Evolutionary conservation across 2,888 invertebrate genomes (phyloP).

Genomic region (Ernsta delagoae): DNA sequence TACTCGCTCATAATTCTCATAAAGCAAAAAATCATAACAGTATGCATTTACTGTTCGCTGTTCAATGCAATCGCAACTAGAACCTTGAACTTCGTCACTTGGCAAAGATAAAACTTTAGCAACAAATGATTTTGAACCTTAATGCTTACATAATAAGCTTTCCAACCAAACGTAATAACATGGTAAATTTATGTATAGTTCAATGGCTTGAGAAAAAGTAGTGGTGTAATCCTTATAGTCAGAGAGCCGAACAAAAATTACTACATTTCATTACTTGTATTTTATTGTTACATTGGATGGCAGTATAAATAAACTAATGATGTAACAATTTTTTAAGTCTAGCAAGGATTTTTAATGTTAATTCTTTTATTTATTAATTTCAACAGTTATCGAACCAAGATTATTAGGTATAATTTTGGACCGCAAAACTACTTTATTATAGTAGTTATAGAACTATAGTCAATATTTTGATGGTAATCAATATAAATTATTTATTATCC

Average conservation of each 20-base stretch:
- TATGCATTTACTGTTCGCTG: slow-evolving; percentile 17
- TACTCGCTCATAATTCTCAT: background rate
- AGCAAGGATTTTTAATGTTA: too few species aligned
- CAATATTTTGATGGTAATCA: too few species aligned
- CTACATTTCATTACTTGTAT: too few species aligned
- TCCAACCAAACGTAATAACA: background rate
- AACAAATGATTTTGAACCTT: slow-evolving; percentile 32
- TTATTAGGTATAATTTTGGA: too few species aligned
- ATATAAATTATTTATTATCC: too few species aligned
- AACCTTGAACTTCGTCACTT: slow-evolving; percentile 43
- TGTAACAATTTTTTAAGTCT: too few species aligned
- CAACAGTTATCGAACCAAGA: too few species aligned
- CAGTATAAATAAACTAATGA: too few species aligned
- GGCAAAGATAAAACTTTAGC: slow-evolving; percentile 6
- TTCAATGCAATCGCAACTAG: slow-evolving; percentile 26
- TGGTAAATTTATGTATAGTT: slow-evolving; percentile 39
- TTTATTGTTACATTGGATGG: too few species aligned
- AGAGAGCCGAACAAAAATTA: background rate
- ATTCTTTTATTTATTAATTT: too few species aligned
- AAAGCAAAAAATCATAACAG: slow-evolving; percentile 17
- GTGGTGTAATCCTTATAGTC: slow-evolving; percentile 26
- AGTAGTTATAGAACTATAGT: too few species aligned
- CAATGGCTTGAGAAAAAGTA: slow-evolving; percentile 43
- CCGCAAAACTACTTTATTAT: too few species aligned
- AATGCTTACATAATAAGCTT: slow-evolving; percentile 25